phyloP scores from a whole-genome alignment of 1,140 invertebrate genomes.

The Spodoptera litura region DNA sequence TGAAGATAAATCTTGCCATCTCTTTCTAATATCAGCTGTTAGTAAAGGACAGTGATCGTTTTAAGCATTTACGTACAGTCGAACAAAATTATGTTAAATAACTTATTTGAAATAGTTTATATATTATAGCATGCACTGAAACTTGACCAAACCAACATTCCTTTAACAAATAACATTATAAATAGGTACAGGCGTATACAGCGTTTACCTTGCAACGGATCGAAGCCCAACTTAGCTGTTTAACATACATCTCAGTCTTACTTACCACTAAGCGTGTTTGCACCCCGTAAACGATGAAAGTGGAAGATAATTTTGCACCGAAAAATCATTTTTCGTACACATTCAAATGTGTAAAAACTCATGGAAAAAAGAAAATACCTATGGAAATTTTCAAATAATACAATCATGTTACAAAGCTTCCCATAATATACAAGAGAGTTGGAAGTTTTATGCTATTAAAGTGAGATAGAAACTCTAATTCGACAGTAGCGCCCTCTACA shows the following conservation, averaged over 20 bases:
- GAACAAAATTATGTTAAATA: no score
- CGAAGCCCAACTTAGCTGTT: slow-evolving; percentile 39
- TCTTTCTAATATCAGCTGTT: no score
- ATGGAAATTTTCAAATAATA: no score
- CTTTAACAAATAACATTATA: slow-evolving; percentile 10
- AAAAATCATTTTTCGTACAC: not conserved
- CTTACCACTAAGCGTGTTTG: slow-evolving; percentile 72
- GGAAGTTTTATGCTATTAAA: no score
- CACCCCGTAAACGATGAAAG: slow-evolving; percentile 48
- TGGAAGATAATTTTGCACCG: not conserved
- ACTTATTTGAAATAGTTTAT: not conserved
- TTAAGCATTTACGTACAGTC: no score
- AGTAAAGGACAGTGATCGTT: no score
- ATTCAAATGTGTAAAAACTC: not conserved
- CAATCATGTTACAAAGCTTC: no score
- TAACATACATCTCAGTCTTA: slow-evolving; percentile 60
- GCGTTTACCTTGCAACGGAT: slow-evolving; percentile 32
- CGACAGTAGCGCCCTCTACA: no score
- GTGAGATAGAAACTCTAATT: no score
- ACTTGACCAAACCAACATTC: slow-evolving; percentile 30
- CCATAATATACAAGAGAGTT: no score
- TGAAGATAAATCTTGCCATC: no score
- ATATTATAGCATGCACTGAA: not conserved
- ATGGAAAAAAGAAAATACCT: not conserved
- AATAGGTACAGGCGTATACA: slow-evolving; percentile 47